A percentile compares a stretch with the other conserved stretches of the same genome.
These are phyloP conservation scores for Tragelaphus oryx DNA, from an alignment of 2,797 vertebrate species.

Conservation along the genomic window DNA sequence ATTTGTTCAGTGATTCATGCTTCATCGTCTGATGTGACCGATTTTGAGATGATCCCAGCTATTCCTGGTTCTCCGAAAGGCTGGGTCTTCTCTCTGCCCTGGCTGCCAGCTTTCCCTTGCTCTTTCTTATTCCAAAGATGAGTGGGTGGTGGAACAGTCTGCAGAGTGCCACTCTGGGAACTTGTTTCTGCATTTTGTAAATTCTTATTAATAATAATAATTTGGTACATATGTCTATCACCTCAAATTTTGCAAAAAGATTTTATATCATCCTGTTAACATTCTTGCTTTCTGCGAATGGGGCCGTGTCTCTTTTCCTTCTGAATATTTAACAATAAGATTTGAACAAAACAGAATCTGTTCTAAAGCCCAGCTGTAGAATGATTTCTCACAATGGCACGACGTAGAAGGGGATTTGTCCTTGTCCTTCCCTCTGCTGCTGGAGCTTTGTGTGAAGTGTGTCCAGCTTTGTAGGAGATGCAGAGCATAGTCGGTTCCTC, in stretches of 20 bases:
- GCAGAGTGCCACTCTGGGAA: slow-evolving; percentile 3
- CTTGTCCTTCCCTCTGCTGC: not conserved
- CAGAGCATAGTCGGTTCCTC: not conserved
- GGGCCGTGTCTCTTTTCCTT: slow-evolving; percentile 51
- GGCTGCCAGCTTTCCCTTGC: not conserved
- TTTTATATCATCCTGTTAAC: slow-evolving; percentile 57
- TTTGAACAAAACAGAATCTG: slow-evolving; percentile 55
- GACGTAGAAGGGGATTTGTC: not conserved
- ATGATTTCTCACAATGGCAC: slow-evolving; percentile 37
- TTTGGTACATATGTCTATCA: slow-evolving; percentile 55
- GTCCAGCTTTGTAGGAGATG: not conserved
- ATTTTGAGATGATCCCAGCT: slow-evolving; percentile 45
- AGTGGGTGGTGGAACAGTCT: not conserved
- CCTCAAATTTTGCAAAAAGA: slow-evolving; percentile 62
- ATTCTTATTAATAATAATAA: slow-evolving; percentile 67
- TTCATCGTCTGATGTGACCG: slow-evolving; percentile 48
- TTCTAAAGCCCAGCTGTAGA: slow-evolving; percentile 61
- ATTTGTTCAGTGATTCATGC: slow-evolving; percentile 62
- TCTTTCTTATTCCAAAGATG: slow-evolving; percentile 15
- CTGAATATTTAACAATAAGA: slow-evolving; percentile 65
- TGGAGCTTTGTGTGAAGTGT: not conserved
- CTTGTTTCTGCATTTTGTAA: slow-evolving; percentile 25
- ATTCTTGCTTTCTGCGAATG: slow-evolving; percentile 51
- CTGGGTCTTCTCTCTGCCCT: not conserved
- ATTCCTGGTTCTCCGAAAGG: slow-evolving; percentile 17